Conservation (phyloP, 1,140 invertebrate genomes). For the Drosophila seguyi region DNA sequence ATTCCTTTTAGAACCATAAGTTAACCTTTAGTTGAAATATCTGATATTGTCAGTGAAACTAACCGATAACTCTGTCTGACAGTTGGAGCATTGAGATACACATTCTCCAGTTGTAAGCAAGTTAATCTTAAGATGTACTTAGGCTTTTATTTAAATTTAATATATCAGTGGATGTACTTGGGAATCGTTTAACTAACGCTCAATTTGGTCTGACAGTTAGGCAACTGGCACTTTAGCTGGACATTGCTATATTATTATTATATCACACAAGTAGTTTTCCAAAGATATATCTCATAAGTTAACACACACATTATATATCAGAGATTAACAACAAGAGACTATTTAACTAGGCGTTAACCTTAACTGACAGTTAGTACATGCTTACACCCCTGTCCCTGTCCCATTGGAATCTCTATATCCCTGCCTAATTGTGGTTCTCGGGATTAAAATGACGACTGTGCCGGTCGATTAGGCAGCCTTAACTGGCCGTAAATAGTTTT, state of each 20-base stretch:
- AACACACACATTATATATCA: too few species aligned
- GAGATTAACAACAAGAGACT: too few species aligned
- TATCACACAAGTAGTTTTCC: not conserved
- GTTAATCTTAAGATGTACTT: not conserved
- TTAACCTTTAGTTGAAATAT: not conserved
- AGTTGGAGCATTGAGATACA: not conserved
- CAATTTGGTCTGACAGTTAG: not conserved
- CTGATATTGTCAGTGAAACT: not conserved
- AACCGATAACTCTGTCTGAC: not conserved
- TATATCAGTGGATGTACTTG: too few species aligned
- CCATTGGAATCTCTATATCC: not conserved
- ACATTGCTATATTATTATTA: not conserved
- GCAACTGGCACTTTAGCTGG: not conserved
- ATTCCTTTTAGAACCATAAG: not conserved
- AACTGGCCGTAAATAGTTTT: slow-evolving; percentile 53
- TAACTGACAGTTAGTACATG: too few species aligned
- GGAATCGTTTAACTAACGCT: not conserved
- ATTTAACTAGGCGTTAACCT: too few species aligned
- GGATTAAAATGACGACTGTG: not conserved
- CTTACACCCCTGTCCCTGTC: too few species aligned
- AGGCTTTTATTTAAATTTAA: not conserved
- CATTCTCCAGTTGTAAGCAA: not conserved
- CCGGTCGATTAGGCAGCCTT: slow-evolving; percentile 23
- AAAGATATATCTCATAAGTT: not conserved
- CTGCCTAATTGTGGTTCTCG: too few species aligned